These are phyloP conservation scores for Netelia virgata DNA, from an alignment of 2,888 invertebrate genomes.

Conservation along the genomic window DNA sequence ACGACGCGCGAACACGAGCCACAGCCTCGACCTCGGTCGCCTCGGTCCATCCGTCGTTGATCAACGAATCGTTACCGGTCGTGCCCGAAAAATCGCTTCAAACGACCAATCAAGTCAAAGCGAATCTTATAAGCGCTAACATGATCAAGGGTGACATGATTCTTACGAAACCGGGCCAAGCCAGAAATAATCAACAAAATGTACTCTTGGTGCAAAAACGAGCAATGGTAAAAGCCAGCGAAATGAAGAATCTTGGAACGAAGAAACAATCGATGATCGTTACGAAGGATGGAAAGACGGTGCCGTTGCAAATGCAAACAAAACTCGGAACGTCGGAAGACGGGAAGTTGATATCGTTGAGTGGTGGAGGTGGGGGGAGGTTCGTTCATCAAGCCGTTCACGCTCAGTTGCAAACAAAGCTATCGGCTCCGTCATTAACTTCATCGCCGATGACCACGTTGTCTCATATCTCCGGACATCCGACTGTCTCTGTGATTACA, in stretches of 20 bases:
- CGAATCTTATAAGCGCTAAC: slow-evolving; percentile 85
- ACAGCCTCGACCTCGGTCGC: not conserved
- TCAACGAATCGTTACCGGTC: slow-evolving; percentile 60
- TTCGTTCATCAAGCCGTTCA: slow-evolving; percentile 19
- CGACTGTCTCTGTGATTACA: not conserved
- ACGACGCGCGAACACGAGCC: slow-evolving; percentile 62
- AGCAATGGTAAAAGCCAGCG: slow-evolving; percentile 78
- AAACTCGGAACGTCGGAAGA: slow-evolving; percentile 76
- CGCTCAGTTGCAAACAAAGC: slow-evolving; percentile 29
- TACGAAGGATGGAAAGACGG: slow-evolving; percentile 74
- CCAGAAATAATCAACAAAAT: slow-evolving; percentile 78
- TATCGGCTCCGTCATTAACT: not conserved
- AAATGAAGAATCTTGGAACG: slow-evolving; percentile 74
- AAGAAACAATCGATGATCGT: slow-evolving; percentile 77
- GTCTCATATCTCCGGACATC: not conserved
- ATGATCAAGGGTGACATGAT: slow-evolving; percentile 84
- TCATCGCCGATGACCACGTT: not conserved
- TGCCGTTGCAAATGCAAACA: slow-evolving; percentile 70
- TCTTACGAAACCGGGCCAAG: slow-evolving; percentile 82
- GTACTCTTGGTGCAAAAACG: slow-evolving; percentile 82
- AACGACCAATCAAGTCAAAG: slow-evolving; percentile 85
- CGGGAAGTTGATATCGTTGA: slow-evolving; percentile 75
- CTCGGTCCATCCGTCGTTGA: not conserved
- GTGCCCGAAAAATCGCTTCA: slow-evolving; percentile 77
- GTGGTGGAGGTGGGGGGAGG: slow-evolving; percentile 49